A percentile compares a stretch with the other conserved stretches of the same genome.
These are phyloP conservation scores for Leuciscus idus DNA, from an alignment of 2,113 vertebrate genomes.

Conservation along the genomic window DNA sequence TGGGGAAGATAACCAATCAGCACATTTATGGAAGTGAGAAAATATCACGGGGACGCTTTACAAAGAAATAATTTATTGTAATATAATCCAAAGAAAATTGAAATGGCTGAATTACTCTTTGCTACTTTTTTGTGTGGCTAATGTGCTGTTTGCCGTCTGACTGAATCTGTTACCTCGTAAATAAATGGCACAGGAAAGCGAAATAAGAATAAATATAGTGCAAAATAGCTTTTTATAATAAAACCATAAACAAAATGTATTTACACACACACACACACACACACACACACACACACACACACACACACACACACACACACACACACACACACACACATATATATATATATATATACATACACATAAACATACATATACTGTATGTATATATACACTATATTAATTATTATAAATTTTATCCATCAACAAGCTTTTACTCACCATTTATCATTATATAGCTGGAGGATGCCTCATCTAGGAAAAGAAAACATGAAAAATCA, in stretches of 20 bases:
- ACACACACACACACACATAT: too few relatives aligned
- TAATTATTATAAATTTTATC: too few relatives aligned
- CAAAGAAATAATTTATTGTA: slow-evolving; percentile 18
- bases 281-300: too few relatives aligned
- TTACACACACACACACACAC: too few relatives aligned
- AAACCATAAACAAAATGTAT: too few relatives aligned
- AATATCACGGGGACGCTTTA: neutral
- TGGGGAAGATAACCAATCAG: slow-evolving; percentile 22
- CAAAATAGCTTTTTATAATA: neutral
- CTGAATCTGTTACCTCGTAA: neutral
- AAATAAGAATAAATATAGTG: neutral
- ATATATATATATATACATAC: too few relatives aligned
- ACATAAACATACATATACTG: too few relatives aligned
- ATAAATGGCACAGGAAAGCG: neutral
- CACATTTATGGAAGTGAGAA: neutral
- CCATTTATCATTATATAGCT: slow-evolving; percentile 19
- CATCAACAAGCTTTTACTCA: slow-evolving; percentile 12
- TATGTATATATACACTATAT: too few relatives aligned
- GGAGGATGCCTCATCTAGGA: slow-evolving; percentile 25
- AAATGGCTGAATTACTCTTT: neutral
- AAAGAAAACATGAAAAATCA: neutral
- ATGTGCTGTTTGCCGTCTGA: neutral
- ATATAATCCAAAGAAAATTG: slow-evolving; percentile 20
- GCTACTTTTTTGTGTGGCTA: neutral
- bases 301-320: too few relatives aligned